phyloP scores from a whole-genome alignment of 1,140 invertebrate genomes.

The Orchesella cincta region DNA sequence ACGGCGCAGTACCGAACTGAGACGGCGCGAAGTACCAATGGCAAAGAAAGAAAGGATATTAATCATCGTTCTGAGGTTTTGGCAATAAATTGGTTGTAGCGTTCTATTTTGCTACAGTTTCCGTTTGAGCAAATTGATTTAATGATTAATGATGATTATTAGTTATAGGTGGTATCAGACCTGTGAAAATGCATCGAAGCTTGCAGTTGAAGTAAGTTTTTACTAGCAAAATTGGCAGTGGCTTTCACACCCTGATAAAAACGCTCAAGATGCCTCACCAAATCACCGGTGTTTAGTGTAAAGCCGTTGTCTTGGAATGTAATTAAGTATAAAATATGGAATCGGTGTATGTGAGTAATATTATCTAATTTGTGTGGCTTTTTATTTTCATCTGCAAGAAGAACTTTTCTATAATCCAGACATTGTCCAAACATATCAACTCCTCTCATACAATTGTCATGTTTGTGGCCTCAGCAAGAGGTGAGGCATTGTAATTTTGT shows the following conservation, averaged over 20 bases:
- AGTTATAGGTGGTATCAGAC: background rate
- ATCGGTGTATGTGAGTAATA: too few species aligned
- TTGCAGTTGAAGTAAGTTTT: background rate
- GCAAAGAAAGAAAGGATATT: too few species aligned
- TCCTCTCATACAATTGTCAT: constrained; percentile 90
- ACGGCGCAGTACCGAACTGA: too few species aligned
- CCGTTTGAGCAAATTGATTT: background rate
- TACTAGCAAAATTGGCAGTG: background rate
- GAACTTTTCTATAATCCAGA: background rate
- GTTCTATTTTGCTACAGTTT: too few species aligned
- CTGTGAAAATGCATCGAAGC: constrained; percentile 17
- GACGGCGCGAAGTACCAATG: too few species aligned
- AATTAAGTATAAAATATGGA: too few species aligned
- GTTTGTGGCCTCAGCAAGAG: constrained; percentile 99
- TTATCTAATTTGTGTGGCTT: background rate
- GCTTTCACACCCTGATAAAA: background rate
- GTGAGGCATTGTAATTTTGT: constrained; percentile 59
- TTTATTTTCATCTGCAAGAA: background rate
- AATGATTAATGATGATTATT: background rate
- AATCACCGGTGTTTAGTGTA: too few species aligned
- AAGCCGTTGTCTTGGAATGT: too few species aligned
- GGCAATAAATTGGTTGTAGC: too few species aligned
- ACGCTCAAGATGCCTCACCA: too few species aligned
- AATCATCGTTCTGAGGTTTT: too few species aligned
- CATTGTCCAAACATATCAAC: constrained; percentile 65